These are phyloP conservation scores for Dipodomys stephensi DNA, from an alignment of 2,113 vertebrate genomes.

Conservation along the genomic window DNA sequence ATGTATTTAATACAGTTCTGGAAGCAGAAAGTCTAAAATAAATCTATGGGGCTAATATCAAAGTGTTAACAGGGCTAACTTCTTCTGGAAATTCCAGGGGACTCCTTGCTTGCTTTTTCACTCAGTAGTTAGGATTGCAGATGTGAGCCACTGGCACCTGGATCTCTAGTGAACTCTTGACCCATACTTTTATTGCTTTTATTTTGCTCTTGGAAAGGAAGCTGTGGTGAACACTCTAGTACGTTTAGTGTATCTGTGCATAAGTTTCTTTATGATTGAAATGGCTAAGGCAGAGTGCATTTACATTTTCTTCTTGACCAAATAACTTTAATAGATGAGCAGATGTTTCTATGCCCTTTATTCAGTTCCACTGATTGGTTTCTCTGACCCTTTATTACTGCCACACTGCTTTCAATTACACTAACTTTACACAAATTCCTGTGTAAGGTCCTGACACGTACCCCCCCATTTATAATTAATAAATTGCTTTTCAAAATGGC, in stretches of 20 bases:
- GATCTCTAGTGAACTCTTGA: background rate
- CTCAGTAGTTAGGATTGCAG: background rate
- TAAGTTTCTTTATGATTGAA: background rate
- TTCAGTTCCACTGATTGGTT: background rate
- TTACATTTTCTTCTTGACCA: background rate
- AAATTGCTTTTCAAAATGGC: background rate
- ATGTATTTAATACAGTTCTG: background rate
- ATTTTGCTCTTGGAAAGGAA: background rate
- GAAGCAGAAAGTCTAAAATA: background rate
- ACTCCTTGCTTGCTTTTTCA: background rate
- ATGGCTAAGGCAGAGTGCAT: background rate
- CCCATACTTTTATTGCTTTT: conserved; percentile 12
- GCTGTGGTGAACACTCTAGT: background rate
- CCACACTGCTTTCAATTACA: background rate
- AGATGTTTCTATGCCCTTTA: background rate
- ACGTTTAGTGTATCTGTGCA: background rate
- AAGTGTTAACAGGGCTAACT: background rate
- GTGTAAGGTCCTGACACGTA: no score
- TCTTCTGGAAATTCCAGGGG: background rate
- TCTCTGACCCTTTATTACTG: background rate
- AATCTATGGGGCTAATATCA: background rate
- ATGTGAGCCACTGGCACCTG: background rate
- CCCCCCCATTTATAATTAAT: background rate
- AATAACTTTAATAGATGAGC: background rate
- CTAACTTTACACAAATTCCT: background rate